phyloP scores from a whole-genome alignment of 2,888 invertebrate genomes.

The Caenorhabditis afra region DNA sequence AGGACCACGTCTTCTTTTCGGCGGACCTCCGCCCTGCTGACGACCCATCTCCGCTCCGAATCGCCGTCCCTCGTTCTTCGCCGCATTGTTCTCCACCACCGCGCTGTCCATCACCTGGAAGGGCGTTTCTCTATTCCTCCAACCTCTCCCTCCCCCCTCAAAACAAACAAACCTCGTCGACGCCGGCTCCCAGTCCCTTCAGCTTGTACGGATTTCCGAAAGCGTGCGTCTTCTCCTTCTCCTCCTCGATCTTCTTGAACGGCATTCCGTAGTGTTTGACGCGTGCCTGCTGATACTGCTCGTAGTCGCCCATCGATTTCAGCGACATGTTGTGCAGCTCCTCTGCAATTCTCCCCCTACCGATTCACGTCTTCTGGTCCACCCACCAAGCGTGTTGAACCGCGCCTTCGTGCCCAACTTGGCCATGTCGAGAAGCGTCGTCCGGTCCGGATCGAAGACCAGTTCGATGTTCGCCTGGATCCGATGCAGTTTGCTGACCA shows the following conservation, averaged over 20 bases:
- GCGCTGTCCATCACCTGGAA: slow-evolving; percentile 55
- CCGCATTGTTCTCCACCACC: slow-evolving; percentile 14
- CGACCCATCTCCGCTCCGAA: slow-evolving; percentile 4
- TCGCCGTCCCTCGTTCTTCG: slow-evolving; percentile 29
- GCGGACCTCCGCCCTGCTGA: slow-evolving; percentile 28
- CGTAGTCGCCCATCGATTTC: slow-evolving; percentile 99
- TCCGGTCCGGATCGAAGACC: slow-evolving; percentile 39
- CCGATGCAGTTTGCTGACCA: slow-evolving; percentile 43
- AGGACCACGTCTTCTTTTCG: slow-evolving; percentile 46
- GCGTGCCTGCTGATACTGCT: slow-evolving; percentile 91
- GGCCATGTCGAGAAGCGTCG: slow-evolving; percentile 50
- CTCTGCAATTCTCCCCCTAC: no score
- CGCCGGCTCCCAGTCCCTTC: slow-evolving; percentile 85
- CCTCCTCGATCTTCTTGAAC: slow-evolving; percentile 51
- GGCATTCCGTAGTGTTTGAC: slow-evolving; percentile 34
- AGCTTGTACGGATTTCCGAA: slow-evolving; percentile 99
- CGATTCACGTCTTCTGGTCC: no score
- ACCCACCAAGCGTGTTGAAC: slow-evolving; percentile 69
- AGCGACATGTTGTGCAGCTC: slow-evolving; percentile 95
- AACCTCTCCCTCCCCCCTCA: background rate
- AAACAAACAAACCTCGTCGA: slow-evolving; percentile 80
- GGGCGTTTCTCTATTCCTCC: background rate
- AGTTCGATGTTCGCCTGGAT: slow-evolving; percentile 91
- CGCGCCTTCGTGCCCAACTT: slow-evolving; percentile 25
- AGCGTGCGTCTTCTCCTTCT: slow-evolving; percentile 89